These are phyloP conservation scores for Porites lutea DNA, from an alignment of 64 coral and sea anemone genomes.

Conservation along the genomic window DNA sequence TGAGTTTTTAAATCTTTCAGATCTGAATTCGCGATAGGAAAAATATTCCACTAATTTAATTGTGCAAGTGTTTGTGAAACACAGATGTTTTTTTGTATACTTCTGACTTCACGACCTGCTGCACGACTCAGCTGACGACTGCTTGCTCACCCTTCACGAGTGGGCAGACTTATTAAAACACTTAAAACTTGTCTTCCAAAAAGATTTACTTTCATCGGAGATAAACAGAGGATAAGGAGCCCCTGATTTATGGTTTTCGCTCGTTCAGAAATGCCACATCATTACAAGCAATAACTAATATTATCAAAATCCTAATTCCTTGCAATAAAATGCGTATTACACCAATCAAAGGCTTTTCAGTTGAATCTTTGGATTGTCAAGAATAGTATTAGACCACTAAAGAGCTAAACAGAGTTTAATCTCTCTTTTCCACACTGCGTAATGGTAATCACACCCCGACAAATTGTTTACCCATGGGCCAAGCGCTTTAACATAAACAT, in stretches of 20 bases:
- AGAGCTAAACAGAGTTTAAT: conserved; percentile 57
- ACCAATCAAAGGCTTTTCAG: neutral
- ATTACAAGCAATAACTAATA: conserved; percentile 6
- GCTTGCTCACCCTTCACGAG: no score
- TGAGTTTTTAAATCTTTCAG: conserved; percentile 42
- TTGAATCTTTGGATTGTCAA: neutral
- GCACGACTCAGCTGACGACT: no score
- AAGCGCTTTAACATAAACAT: conserved; percentile 77
- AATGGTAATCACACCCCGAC: conserved; percentile 39
- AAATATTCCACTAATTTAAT: conserved; percentile 40
- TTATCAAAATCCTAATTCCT: neutral
- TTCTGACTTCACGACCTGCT: no score
- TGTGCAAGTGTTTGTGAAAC: conserved; percentile 13
- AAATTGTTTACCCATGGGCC: conserved; percentile 45
- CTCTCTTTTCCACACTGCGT: conserved; percentile 43
- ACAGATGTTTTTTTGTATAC: conserved; percentile 11
- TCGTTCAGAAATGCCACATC: neutral
- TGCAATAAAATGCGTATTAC: neutral
- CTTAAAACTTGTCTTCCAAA: neutral
- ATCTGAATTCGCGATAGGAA: conserved; percentile 30
- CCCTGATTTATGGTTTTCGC: conserved; percentile 10
- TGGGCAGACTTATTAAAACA: neutral
- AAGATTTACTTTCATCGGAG: conserved; percentile 32
- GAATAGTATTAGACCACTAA: neutral
- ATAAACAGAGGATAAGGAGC: conserved; percentile 9